These are phyloP conservation scores for Ancistrus triradiatus DNA, from an alignment of 2,113 vertebrate species.

Conservation along the genomic window DNA sequence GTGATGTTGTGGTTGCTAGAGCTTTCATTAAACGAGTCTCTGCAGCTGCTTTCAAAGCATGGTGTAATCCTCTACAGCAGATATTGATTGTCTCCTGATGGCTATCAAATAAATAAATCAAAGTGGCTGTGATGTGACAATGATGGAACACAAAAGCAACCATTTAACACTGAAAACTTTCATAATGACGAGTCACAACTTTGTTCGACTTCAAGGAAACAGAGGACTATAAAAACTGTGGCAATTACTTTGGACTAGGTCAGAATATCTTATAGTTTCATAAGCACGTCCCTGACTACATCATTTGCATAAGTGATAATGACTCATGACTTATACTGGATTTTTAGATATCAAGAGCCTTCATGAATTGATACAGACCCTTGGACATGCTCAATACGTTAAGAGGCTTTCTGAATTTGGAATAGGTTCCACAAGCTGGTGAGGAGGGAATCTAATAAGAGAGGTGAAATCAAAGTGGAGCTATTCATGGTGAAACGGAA, in stretches of 20 bases:
- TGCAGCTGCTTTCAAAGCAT: conserved; percentile 23
- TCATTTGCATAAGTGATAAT: conserved; percentile 13
- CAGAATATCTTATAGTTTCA: conserved; percentile 4
- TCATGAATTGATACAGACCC: conserved; percentile 15
- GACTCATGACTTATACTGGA: conserved; percentile 10
- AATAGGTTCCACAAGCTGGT: conserved; percentile 5
- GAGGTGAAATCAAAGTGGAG: conserved; percentile 49
- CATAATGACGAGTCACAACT: neutral
- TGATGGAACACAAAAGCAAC: conserved; percentile 38
- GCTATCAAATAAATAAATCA: conserved; percentile 47
- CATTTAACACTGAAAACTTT: conserved; percentile 23
- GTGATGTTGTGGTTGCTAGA: conserved; percentile 41
- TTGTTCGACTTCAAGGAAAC: neutral
- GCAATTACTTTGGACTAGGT: neutral
- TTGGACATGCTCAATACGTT: conserved; percentile 26
- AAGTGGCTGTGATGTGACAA: conserved; percentile 17
- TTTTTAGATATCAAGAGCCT: neutral
- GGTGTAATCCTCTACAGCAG: conserved; percentile 12
- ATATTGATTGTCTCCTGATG: conserved; percentile 36
- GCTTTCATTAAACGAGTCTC: conserved; percentile 48
- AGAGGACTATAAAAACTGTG: neutral
- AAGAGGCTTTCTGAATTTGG: conserved; percentile 29
- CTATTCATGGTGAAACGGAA: conserved; percentile 46
- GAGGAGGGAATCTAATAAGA: conserved; percentile 46
- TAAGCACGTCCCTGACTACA: neutral